Conservation (phyloP, 2,113 vertebrate species). For the Psittacula cyanocephala region DNA sequence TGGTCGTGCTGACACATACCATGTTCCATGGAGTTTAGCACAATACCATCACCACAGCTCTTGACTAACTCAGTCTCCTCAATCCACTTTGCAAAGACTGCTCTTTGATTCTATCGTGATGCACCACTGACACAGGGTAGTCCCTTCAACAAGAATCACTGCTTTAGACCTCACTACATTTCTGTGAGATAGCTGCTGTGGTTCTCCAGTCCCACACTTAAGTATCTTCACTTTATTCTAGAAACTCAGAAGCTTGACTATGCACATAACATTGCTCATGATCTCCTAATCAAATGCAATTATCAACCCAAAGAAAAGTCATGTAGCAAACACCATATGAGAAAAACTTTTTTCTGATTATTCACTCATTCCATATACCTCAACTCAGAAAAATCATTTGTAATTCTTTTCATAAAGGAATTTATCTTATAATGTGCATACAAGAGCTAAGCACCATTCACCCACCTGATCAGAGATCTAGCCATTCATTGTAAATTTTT, state of each 20-base stretch:
- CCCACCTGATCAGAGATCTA: not conserved
- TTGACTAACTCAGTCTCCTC: not conserved
- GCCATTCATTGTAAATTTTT: not conserved
- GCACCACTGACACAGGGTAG: not conserved
- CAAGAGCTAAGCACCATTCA: not conserved
- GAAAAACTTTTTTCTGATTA: not conserved
- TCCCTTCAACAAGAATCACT: not conserved
- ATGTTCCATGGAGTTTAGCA: not conserved
- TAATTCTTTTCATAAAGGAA: not conserved
- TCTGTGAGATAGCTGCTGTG: not conserved
- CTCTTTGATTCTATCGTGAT: not conserved
- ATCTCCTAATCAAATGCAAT: not conserved
- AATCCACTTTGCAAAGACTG: not conserved
- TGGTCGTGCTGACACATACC: not conserved
- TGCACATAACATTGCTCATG: not conserved
- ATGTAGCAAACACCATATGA: not conserved
- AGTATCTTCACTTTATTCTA: not conserved
- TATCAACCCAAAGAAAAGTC: not conserved
- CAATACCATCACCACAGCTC: not conserved
- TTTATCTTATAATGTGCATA: not conserved
- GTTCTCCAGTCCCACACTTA: not conserved
- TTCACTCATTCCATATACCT: not conserved
- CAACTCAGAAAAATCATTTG: not conserved
- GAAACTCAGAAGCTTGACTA: not conserved
- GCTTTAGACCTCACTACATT: not conserved